Percentiles rank a stretch among this genome's conserved stretches.
Evolutionary conservation across 1,140 invertebrate genomes (phyloP).

Genomic region (Sitodiplosis mosellana): DNA sequence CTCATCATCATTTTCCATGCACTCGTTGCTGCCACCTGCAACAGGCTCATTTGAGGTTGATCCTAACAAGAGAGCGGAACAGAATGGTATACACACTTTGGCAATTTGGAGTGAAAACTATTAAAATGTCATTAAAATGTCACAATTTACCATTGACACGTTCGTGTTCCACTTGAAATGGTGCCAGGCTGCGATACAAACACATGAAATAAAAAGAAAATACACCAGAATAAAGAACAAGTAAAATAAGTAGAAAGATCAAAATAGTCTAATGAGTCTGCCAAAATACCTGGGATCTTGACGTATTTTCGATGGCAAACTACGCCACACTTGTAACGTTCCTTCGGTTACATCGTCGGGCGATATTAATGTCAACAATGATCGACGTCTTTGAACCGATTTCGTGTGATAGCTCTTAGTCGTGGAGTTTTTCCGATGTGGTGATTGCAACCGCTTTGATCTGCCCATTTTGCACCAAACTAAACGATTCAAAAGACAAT

Average conservation of each 20-base stretch:
- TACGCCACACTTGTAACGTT: constrained; percentile 36
- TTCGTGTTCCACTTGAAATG: constrained; percentile 39
- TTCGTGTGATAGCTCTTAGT: too few species aligned
- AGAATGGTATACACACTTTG: background rate
- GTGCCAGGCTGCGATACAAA: constrained; percentile 35
- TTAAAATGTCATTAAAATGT: background rate
- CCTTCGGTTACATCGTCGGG: constrained; percentile 32
- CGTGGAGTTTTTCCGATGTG: too few species aligned
- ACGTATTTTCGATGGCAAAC: constrained; percentile 37
- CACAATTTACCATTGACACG: constrained; percentile 28
- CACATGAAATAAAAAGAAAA: too few species aligned
- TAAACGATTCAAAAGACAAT: too few species aligned
- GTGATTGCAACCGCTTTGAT: too few species aligned
- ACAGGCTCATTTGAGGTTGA: background rate
- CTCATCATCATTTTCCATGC: background rate
- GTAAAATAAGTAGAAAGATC: too few species aligned
- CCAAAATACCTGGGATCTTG: constrained; percentile 36
- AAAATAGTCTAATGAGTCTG: too few species aligned
- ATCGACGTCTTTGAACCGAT: too few species aligned
- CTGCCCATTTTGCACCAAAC: too few species aligned
- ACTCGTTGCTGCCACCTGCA: background rate
- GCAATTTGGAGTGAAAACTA: too few species aligned
- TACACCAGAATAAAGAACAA: too few species aligned
- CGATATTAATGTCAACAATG: too few species aligned
- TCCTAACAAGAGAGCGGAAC: background rate